Evolutionary conservation across 2,888 invertebrate genomes (phyloP).

Genomic region (Lithophane ornitopus): DNA sequence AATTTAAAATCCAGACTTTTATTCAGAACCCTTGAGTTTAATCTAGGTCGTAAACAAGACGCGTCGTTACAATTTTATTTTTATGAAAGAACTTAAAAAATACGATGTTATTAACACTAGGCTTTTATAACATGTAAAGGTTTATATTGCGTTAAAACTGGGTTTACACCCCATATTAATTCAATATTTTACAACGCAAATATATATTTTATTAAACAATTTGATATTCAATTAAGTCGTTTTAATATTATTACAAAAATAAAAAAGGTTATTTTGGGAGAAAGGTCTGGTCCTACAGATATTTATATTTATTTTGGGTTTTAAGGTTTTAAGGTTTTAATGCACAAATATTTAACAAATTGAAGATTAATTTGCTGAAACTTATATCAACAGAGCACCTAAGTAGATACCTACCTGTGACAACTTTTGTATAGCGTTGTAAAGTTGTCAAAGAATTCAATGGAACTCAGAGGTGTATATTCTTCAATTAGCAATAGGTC

Average conservation of each 20-base stretch:
- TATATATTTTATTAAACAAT: conserved; percentile 27
- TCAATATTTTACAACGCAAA: conserved; percentile 21
- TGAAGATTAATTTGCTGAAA: neutral
- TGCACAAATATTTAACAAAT: neutral
- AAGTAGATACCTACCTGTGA: neutral
- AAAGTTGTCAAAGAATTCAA: neutral
- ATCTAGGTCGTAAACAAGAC: conserved; percentile 20
- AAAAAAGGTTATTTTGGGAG: neutral
- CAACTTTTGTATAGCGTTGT: neutral
- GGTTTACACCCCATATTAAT: conserved; percentile 2
- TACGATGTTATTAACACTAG: conserved; percentile 31
- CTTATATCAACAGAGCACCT: neutral
- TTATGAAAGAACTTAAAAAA: conserved; percentile 34
- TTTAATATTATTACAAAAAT: conserved; percentile 2
- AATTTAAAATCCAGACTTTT: conserved; percentile 13
- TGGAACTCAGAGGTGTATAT: neutral
- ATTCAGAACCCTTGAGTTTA: conserved; percentile 13
- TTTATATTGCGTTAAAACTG: conserved; percentile 13
- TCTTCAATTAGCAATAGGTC: neutral
- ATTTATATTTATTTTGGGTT: neutral
- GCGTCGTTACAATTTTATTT: conserved; percentile 15
- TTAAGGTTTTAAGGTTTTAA: too few relatives aligned
- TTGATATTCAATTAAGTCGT: conserved; percentile 13
- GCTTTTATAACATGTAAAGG: conserved; percentile 18
- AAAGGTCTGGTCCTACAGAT: neutral